Conservation (phyloP, 2,888 invertebrate genomes). For the Drosophila merina region DNA sequence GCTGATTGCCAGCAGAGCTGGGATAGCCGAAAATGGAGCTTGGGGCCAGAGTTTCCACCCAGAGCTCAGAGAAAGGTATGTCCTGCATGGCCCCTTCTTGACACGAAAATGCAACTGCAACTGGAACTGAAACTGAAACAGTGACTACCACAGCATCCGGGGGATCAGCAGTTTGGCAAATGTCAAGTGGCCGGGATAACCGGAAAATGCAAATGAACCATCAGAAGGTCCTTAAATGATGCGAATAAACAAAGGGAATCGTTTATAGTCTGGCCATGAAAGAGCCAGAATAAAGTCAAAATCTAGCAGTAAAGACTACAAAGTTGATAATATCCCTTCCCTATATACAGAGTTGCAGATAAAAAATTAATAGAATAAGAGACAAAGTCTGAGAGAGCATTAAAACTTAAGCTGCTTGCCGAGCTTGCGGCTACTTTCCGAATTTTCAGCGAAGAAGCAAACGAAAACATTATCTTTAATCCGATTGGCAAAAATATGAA, state of each 20-base stretch:
- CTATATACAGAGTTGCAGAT: background rate
- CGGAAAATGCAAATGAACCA: slow-evolving; percentile 8
- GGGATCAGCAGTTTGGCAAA: slow-evolving; percentile 3
- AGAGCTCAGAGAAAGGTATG: slow-evolving; percentile 9
- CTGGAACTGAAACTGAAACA: background rate
- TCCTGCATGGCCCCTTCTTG: background rate
- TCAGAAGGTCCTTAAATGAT: background rate
- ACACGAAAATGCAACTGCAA: background rate
- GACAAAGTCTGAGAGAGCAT: background rate
- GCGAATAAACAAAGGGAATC: background rate
- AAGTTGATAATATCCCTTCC: background rate
- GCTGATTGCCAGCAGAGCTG: slow-evolving; percentile 62
- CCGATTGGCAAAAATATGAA: slow-evolving; percentile 6
- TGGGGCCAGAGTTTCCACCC: background rate
- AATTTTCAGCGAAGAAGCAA: background rate
- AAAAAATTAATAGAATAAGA: background rate
- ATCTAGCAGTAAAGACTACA: background rate
- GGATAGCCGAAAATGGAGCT: slow-evolving; percentile 19
- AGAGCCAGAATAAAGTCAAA: background rate
- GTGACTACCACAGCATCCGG: too few relatives aligned
- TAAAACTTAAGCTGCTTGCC: slow-evolving; percentile 5
- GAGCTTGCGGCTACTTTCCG: background rate
- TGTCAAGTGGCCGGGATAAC: slow-evolving; percentile 1
- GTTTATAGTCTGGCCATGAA: background rate
- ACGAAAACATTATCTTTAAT: slow-evolving; percentile 10